Evolutionary conservation across 2,888 invertebrate species (phyloP).

Genomic region (Stramonita haemastoma): DNA sequence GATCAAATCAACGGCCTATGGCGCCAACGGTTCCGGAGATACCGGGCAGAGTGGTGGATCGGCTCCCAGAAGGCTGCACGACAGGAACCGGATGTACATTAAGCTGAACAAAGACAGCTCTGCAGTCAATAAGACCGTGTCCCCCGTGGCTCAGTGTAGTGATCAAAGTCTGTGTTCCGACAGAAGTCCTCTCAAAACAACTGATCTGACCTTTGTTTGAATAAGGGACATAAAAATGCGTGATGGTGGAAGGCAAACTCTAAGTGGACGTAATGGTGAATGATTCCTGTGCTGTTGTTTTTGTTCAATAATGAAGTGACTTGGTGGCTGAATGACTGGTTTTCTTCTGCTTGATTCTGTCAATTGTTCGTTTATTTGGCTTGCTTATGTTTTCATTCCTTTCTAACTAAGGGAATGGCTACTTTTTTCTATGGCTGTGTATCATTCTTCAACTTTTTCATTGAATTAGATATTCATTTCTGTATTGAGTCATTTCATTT

Average conservation of each 20-base stretch:
- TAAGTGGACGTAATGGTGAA: too few species aligned
- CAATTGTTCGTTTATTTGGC: too few species aligned
- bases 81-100: conserved; percentile 25
- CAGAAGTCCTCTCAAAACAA: neutral
- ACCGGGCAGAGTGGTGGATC: neutral
- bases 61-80: neutral
- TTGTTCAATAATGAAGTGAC: too few species aligned
- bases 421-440: too few species aligned
- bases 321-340: too few species aligned
- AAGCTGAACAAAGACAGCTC: neutral
- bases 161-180: neutral
- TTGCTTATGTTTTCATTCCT: too few species aligned
- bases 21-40: neutral
- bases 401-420: too few species aligned
- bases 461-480: too few species aligned
- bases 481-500: too few species aligned
- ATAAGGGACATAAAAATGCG: neutral
- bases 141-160: neutral
- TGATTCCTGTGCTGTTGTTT: too few species aligned
- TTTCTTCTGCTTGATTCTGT: too few species aligned
- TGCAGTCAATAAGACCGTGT: neutral
- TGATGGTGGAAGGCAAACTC: neutral
- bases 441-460: too few species aligned
- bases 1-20: neutral
- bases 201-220: neutral